These are phyloP conservation scores for Dendrolimus kikuchii DNA, from an alignment of 1,140 invertebrate genomes.

Conservation along the genomic window DNA sequence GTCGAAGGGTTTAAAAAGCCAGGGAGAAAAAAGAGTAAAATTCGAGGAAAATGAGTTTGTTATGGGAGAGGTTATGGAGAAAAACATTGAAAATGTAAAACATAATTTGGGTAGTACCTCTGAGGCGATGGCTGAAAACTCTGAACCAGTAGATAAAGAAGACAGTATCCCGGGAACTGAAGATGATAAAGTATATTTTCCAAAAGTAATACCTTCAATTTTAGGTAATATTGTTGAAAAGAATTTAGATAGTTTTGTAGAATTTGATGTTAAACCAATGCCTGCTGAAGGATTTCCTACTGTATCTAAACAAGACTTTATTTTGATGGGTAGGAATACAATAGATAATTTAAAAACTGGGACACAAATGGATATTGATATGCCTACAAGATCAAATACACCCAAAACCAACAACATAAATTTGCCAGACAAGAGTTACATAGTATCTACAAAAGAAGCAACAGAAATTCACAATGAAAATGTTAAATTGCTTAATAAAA, in stretches of 20 bases:
- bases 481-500: slow-evolving; percentile 75
- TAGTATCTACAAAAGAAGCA: slow-evolving; percentile 72
- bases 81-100: slow-evolving; percentile 21
- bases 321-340: slow-evolving; percentile 28
- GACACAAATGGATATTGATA: slow-evolving; percentile 53
- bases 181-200: slow-evolving; percentile 67
- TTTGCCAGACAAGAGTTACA: slow-evolving; percentile 61
- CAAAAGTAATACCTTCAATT: slow-evolving; percentile 63
- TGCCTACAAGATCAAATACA: slow-evolving; percentile 17
- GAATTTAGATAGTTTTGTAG: slow-evolving; percentile 45
- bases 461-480: slow-evolving; percentile 84
- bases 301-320: slow-evolving; percentile 30
- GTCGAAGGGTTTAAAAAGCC: slow-evolving; percentile 42
- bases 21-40: slow-evolving; percentile 29
- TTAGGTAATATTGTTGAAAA: slow-evolving; percentile 77
- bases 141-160: slow-evolving; percentile 31
- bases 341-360: slow-evolving; percentile 26
- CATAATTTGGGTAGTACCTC: too few species aligned
- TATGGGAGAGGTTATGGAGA: slow-evolving; percentile 48
- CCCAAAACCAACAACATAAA: slow-evolving; percentile 21
- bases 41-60: slow-evolving; percentile 22
- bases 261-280: slow-evolving; percentile 27
- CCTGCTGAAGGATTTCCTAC: slow-evolving; percentile 44
- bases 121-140: too few species aligned
- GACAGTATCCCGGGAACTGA: slow-evolving; percentile 18